phyloP scores from a whole-genome alignment of 2,888 invertebrate genomes.

The Vesta saturnalis region DNA sequence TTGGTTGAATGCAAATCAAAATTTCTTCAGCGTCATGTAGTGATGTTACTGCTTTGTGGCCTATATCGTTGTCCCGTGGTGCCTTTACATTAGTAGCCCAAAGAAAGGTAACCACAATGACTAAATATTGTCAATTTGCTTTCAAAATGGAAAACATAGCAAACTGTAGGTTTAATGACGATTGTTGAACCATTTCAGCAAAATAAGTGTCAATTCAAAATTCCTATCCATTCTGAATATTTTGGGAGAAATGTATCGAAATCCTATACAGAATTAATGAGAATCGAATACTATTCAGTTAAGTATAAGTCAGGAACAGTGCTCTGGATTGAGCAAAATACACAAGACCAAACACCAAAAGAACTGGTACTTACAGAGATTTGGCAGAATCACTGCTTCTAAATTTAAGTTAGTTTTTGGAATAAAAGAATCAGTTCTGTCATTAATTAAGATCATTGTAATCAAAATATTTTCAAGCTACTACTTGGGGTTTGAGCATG shows the following conservation, averaged over 20 bases:
- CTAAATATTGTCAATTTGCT: background rate
- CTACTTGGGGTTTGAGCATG: slow-evolving; percentile 26
- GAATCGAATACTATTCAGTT: background rate
- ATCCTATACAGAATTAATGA: slow-evolving; percentile 15
- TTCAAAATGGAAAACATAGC: background rate
- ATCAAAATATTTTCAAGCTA: slow-evolving; percentile 22
- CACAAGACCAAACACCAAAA: background rate
- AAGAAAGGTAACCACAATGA: background rate
- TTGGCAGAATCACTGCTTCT: slow-evolving; percentile 33
- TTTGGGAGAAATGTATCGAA: slow-evolving; percentile 2
- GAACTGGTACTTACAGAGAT: slow-evolving; percentile 22
- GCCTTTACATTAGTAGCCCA: background rate
- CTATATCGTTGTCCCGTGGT: slow-evolving; percentile 8
- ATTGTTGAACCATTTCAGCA: slow-evolving; percentile 25
- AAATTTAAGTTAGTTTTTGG: slow-evolving; percentile 23
- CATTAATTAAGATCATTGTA: slow-evolving; percentile 26
- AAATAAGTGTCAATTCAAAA: slow-evolving; percentile 15
- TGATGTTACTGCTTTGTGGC: slow-evolving; percentile 21
- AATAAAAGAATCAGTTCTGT: slow-evolving; percentile 18
- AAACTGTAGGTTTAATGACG: slow-evolving; percentile 22
- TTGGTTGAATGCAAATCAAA: slow-evolving; percentile 15
- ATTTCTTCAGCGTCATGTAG: slow-evolving; percentile 16
- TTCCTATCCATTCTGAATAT: slow-evolving; percentile 16
- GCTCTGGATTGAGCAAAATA: slow-evolving; percentile 5
- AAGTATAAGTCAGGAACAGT: background rate